Base-by-base conservation (phyloP, 2,113 vertebrate genomes). In the Spea multiplicata region DNA sequence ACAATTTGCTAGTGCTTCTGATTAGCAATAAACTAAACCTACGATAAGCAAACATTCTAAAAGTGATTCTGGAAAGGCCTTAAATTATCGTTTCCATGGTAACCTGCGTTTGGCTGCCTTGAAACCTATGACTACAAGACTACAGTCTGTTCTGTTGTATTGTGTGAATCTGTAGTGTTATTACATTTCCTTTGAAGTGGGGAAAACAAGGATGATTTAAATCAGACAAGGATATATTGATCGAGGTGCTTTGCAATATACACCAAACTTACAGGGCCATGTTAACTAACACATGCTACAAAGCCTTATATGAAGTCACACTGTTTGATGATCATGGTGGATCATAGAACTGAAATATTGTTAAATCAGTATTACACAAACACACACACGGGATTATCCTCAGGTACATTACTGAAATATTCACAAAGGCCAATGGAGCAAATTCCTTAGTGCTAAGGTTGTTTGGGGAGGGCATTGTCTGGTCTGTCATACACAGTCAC, bases 31-130 rank as follows among this genome's bases (percentile, higher is more conserved):
- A 73, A 59, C 8, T 13, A 12, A 44, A 57, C 10, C 65, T 45
- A 59, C 50, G 47, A 67, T 80, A 73, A 80, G 10, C 5, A 45
- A 66, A 44, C 17, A 13, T 47, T 66, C 53, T 30, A 55, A 44
- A 71, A 75, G 49, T 45, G 2, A 0, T 66, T 59, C 70, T 64
- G 77, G 75, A 83, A 84, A 83, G 80, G 83, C 84, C 87, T 74
- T 67, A 47, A 70, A 17, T 80, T 87, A 88, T 83, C 83, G 90
- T 93, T 92, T 87, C 91, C 86, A 91, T 89, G 84, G 87, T 84
- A 91, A 91, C 89, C 65, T 85, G 81, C 69, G 74, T 76, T 88
- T 50, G 78, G 64, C 57, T 73, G 48, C 49, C 52, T 67, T 47
- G 71, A 48, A 80, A 79, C 73, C 44, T 71, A 62, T 9, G 67